Percentiles rank a stretch among this genome's conserved stretches.
Conservation (phyloP, 2,797 vertebrate species). For the Neomorphus geoffroyi region DNA sequence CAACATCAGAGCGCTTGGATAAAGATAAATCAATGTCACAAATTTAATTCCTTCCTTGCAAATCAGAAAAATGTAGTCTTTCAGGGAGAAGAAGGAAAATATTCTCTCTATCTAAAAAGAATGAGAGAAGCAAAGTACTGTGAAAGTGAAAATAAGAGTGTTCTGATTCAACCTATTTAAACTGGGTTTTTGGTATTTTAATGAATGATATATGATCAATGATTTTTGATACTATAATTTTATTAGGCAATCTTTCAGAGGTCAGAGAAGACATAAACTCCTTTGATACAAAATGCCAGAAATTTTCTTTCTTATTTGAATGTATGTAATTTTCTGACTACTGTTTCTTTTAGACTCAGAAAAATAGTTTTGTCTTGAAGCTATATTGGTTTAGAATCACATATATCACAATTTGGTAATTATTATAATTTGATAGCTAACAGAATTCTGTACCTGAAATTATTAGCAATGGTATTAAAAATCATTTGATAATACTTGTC, state of each 20-base stretch:
- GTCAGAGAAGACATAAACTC: not conserved
- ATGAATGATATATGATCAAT: too few relatives aligned
- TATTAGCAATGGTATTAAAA: not conserved
- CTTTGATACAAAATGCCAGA: not conserved
- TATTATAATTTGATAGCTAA: not conserved
- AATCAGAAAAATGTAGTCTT: not conserved
- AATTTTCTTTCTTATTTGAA: not conserved
- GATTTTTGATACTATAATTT: not conserved
- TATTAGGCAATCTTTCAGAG: not conserved
- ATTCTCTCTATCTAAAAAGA: not conserved
- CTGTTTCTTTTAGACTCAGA: not conserved
- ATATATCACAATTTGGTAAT: not conserved
- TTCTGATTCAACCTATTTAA: not conserved
- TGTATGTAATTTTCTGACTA: not conserved
- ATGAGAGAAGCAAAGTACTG: not conserved
- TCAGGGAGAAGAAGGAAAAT: not conserved
- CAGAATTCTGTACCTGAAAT: not conserved
- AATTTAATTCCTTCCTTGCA: not conserved
- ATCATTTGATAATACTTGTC: not conserved
- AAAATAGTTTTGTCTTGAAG: not conserved
- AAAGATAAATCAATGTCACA: not conserved
- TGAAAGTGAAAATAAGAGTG: not conserved
- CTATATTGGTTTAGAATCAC: not conserved
- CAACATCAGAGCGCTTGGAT: not conserved
- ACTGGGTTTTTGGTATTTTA: not conserved